Base-by-base conservation (phyloP, 2,888 invertebrate species). In the Parnassius apollo region DNA sequence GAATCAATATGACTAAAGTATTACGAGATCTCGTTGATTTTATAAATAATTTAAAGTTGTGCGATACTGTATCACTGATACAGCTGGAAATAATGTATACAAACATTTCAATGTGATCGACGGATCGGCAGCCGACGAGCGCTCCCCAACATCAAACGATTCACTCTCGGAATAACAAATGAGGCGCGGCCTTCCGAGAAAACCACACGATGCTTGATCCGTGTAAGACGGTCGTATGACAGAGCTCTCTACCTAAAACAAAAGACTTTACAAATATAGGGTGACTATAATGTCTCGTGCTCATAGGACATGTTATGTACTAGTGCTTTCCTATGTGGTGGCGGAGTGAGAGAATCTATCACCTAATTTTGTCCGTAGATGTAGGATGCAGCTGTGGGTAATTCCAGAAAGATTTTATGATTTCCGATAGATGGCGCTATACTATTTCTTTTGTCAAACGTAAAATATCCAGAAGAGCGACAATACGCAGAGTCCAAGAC, bases 11-110 rank as follows among this genome's bases (percentile, higher is more conserved):
- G 45, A 56, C 45, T 22, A 42, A 50, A 50, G 12, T 35, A 42
- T 61, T 58, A 51, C 25, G 10, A 18, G 44, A 9, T 56, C 48
- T 18, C 22, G 48, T 35, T 55, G 54, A 55, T 61, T 50, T 44
- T 2, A 44, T 57, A 51, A 61, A 57, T 57, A 52, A 61, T 46
- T 8, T 45, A 59, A 51, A 45, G 35, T 61, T 51, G 42, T 25
- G 46, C n/a, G n/a, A n/a, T n/a, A n/a, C n/a, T n/a, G n/a, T n/a
- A n/a, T n/a, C n/a, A n/a, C n/a, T 46, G 3, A 52, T 48, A 48
- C 48, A 57, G 55, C 49, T 11, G 54, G 11, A 46, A 50, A n/a
- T 50, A 55, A 44, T 57, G 51, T 61, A 61, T 61, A 61, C 57
- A 57, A 52, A 61, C 35, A 25, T 11, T 11, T 13, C 46, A 2